Conservation (phyloP, 2,797 vertebrate species). For the Myripristis murdjan region DNA sequence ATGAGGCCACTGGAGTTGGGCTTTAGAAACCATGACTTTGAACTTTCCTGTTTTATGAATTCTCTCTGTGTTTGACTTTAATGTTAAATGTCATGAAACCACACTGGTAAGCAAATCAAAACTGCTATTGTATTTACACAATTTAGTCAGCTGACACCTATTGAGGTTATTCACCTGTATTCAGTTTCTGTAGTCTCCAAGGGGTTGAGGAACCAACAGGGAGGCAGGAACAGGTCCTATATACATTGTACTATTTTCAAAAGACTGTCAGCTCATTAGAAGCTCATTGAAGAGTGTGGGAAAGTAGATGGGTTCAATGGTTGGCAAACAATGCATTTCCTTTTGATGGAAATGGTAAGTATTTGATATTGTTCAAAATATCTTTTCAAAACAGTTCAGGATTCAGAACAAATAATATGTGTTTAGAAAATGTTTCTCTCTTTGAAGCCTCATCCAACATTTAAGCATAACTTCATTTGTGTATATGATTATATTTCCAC, state of each 20-base stretch:
- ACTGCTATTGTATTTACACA: slow-evolving; percentile 56
- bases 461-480: not conserved
- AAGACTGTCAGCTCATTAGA: slow-evolving; percentile 24
- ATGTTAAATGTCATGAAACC: slow-evolving; percentile 13
- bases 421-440: not conserved
- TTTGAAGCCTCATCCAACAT: not conserved
- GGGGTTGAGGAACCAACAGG: slow-evolving; percentile 27
- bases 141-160: slow-evolving; percentile 48
- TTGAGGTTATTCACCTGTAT: slow-evolving; percentile 52
- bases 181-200: slow-evolving; percentile 56
- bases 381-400: not conserved
- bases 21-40: not conserved
- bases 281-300: slow-evolving; percentile 19
- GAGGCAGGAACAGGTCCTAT: slow-evolving; percentile 29
- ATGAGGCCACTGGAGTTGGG: not conserved
- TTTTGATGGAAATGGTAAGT: not conserved
- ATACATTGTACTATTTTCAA: slow-evolving; percentile 32
- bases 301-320: slow-evolving; percentile 17
- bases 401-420: not conserved
- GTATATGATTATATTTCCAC: no score
- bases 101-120: slow-evolving; percentile 26
- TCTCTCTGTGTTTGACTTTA: slow-evolving; percentile 16
- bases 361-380: not conserved
- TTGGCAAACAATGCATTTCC: slow-evolving; percentile 17
- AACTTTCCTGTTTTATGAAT: not conserved